phyloP scores from a whole-genome alignment of 2,113 vertebrate genomes.

The Parotia lawesii region DNA sequence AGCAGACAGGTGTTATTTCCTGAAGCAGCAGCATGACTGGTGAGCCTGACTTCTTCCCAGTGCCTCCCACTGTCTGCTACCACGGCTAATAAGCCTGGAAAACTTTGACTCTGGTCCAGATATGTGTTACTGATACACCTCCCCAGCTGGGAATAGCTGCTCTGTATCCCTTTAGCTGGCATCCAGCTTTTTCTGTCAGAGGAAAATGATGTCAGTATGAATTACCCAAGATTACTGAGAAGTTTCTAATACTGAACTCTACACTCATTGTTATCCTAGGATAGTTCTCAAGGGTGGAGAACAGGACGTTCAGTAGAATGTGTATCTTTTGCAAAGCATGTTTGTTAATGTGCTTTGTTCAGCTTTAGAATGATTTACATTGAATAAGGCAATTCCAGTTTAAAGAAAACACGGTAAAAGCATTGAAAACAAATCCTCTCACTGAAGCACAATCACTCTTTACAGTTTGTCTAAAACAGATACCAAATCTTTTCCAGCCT shows the following conservation, averaged over 20 bases:
- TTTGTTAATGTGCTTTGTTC: background rate
- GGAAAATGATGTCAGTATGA: background rate
- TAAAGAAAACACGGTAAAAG: background rate
- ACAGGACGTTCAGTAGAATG: background rate
- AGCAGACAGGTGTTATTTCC: background rate
- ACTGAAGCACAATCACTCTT: background rate
- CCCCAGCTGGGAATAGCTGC: background rate
- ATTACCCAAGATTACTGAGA: background rate
- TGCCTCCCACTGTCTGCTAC: background rate
- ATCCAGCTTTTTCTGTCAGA: background rate
- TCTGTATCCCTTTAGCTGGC: background rate
- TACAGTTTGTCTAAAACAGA: background rate
- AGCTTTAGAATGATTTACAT: background rate
- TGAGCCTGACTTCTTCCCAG: background rate
- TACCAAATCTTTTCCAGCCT: background rate
- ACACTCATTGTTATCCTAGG: background rate
- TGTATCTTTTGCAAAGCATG: background rate
- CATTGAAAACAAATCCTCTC: background rate
- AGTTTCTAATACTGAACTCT: background rate
- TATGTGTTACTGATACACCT: background rate
- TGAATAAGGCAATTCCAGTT: background rate
- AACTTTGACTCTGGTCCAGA: background rate
- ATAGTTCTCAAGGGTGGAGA: background rate
- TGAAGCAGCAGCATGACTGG: background rate
- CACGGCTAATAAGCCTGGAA: background rate